Evolutionary conservation across 2,888 invertebrate genomes (phyloP), one percentile per base, ranked within the genome.

Genomic region (Tortricodes alternella): DNA sequence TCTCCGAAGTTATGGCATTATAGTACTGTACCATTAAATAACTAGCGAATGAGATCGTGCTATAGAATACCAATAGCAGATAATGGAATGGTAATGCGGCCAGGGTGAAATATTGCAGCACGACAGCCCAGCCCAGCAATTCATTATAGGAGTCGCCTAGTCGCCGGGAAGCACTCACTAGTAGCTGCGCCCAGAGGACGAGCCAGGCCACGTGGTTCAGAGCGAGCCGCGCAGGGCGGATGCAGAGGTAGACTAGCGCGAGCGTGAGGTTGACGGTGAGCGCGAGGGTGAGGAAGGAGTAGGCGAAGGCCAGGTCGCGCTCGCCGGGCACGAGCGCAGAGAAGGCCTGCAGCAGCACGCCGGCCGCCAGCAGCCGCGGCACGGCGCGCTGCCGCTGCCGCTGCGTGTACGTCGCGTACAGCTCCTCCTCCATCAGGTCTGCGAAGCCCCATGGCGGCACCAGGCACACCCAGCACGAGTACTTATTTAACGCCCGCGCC

Each of bases 71-170:
- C 53, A 86, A 64, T 21, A 82, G 29, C 53, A 81, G 48, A 53
- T 76, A 78, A 71, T 83, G 91, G 58, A 96, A 88, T 0, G 96
- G 96, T 65, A 96, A 80, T 1, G 95, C 94, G 49, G 95, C 94
- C 73, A 95, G 93, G 46, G 95, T 93, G 63, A 95, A 92, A 76
- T 95, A 96, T 69, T 95, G 94, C 66, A 95, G 81, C 38, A 96
- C 90, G 62, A 95, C 87, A 11, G 95, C 93, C 96, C 96, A 96
- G 44, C 95, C 95, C 2, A 96, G 91, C 59, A 93, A 91, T 77
- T 95, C 94, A 66, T 89, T 89, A 68, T 85, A 88, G 7, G 89
- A 82, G 67, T 89, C 89, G 38, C 87, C 89, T 19, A 78, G 72
- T 3, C 89, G 78, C 39, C 94, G 90, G 16, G 93, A 92, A 5